Percentiles rank a stretch among this genome's conserved stretches.
These are phyloP conservation scores for Siderastrea radians DNA, from an alignment of 92 coral and sea anemone genomes.

Conservation along the genomic window DNA sequence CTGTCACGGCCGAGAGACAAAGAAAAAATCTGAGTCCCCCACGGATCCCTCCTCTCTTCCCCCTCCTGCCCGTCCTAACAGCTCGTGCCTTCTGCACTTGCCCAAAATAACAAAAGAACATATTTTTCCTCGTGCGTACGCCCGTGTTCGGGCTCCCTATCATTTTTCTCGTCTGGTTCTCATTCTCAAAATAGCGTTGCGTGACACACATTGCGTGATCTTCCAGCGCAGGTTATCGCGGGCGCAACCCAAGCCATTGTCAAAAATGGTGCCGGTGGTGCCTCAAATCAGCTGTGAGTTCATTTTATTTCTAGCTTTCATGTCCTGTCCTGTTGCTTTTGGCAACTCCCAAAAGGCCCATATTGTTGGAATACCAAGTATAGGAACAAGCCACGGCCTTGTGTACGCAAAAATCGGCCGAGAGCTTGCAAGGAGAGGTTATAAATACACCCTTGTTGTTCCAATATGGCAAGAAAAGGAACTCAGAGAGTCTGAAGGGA, in stretches of 20 bases:
- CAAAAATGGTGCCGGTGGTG: no score
- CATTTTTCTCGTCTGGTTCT: no score
- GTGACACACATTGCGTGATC: slow-evolving; percentile 14
- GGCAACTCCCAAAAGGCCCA: slow-evolving; percentile 25
- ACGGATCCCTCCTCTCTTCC: no score
- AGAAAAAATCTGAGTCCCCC: no score
- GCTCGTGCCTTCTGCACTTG: no score
- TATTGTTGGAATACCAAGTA: slow-evolving; percentile 80
- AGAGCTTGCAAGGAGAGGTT: slow-evolving; percentile 71
- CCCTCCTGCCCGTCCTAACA: no score
- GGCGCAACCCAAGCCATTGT: neutral
- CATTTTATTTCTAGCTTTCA: neutral
- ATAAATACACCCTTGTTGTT: slow-evolving; percentile 71
- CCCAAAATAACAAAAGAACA: no score
- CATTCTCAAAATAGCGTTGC: no score
- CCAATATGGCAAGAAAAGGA: slow-evolving; percentile 66
- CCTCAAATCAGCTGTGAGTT: neutral
- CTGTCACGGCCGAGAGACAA: no score
- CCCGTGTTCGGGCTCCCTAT: no score
- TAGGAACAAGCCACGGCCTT: slow-evolving; percentile 78
- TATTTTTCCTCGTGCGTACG: no score
- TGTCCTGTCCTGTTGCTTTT: neutral
- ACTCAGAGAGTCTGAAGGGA: slow-evolving; percentile 24
- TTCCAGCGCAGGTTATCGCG: neutral
- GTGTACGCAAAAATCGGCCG: slow-evolving; percentile 81